Evolutionary conservation across 1,140 invertebrate species (phyloP), one percentile per base, ranked within the genome.

Genomic region (Megathymus violae): DNA sequence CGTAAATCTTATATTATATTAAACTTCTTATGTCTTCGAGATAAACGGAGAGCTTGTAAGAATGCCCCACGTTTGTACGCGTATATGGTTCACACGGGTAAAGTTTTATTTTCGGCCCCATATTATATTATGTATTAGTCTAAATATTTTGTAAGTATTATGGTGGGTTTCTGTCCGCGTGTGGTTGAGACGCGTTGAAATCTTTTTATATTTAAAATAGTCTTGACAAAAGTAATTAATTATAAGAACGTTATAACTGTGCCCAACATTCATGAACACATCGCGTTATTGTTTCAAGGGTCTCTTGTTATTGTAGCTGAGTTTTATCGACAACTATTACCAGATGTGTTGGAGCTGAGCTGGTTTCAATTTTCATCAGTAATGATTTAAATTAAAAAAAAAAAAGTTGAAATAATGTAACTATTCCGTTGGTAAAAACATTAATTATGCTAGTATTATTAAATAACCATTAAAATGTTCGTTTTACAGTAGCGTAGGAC

Each of bases 81-180:
- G 11, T 31, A 31, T 31, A n/a, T n/a, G n/a, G 46, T 50, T 50
- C 22, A 50, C 19, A 34, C 46, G 46, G 46, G 46, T 50, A 50
- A 25, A 13, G n/a, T 11, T 31, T n/a, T 50, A 34, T 31, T 50
- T 47, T 50, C 10, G 27, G 13, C 46, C 46, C 46, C 7, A 31
- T 31, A 31, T 48, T 14, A 31, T 48, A 10, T 48, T 48, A 31
- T 31, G 17, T 46, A 46, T 46, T 46, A 46, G 17, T 46, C 17
- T 22, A 46, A 16, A 4, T 16, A 31, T 31, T 31, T 1, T 31
- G 3, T 31, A 31, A 31, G 27, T 31, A 7, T 31, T 7, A 7
- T 31, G 27, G 9, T 31, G 27, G 22, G 27, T n/a, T 7, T 31
- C 4, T 4, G 4, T 31, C 9, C 9, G 9, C 27, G 27, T 31